These are phyloP conservation scores for Leucozona laternaria DNA, from an alignment of 2,888 invertebrate species.

Conservation along the genomic window DNA sequence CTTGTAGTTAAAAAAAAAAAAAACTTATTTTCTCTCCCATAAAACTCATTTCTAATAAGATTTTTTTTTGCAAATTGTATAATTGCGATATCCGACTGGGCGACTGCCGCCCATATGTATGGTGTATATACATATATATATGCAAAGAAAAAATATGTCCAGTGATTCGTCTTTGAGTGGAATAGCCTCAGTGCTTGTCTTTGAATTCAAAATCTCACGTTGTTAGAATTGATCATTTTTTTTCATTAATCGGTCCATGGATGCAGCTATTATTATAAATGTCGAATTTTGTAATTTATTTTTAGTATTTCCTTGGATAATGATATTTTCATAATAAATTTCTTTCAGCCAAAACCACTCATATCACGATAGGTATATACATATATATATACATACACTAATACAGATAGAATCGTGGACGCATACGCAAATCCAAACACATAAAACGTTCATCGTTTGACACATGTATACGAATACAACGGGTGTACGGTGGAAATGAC, in stretches of 20 bases:
- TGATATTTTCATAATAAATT: slow-evolving; percentile 70
- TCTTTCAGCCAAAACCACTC: slow-evolving; percentile 57
- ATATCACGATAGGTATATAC: neutral
- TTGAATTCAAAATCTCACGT: neutral
- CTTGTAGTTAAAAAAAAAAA: neutral
- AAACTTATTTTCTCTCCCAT: neutral
- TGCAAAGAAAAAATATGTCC: neutral
- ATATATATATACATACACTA: slow-evolving; percentile 10
- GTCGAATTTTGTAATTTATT: slow-evolving; percentile 56
- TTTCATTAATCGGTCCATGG: slow-evolving; percentile 32
- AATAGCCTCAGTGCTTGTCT: neutral
- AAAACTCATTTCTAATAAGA: neutral
- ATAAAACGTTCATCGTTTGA: neutral
- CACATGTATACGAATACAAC: slow-evolving; percentile 15
- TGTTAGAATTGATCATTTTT: neutral
- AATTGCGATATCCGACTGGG: neutral
- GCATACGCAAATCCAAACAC: slow-evolving; percentile 17
- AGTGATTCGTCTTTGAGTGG: neutral
- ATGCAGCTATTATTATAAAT: slow-evolving; percentile 59
- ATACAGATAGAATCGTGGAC: slow-evolving; percentile 18
- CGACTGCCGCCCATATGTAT: neutral
- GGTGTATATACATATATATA: neutral
- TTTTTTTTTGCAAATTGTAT: neutral
- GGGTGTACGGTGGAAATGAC: slow-evolving; percentile 60
- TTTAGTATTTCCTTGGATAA: slow-evolving; percentile 67